Percentiles rank a stretch among this genome's conserved stretches.
Evolutionary conservation across 2,888 invertebrate genomes (phyloP).

Genomic region (Pherbina coryleti): DNA sequence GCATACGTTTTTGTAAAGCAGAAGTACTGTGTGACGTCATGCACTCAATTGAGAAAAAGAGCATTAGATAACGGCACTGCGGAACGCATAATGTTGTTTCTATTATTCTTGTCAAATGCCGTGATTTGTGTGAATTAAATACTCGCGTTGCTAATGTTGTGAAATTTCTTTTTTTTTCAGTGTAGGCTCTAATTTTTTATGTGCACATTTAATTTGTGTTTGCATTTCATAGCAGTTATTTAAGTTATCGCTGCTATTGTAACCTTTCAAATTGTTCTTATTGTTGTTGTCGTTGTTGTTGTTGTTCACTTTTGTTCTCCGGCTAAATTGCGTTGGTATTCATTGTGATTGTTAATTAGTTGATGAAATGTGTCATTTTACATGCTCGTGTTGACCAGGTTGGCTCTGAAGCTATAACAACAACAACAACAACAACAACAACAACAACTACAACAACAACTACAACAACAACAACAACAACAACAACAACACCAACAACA

Average conservation of each 20-base stretch:
- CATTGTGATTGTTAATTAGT: slow-evolving; percentile 15
- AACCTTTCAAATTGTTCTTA: neutral
- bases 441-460: neutral
- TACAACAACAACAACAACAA: neutral
- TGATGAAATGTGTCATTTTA: slow-evolving; percentile 23
- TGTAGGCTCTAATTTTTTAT: neutral
- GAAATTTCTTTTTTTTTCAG: neutral
- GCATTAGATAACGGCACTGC: no score
- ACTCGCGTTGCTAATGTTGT: no score
- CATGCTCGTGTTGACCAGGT: slow-evolving; percentile 10
- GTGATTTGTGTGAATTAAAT: no score
- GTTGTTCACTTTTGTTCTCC: neutral
- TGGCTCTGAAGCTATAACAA: neutral
- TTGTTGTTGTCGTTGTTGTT: neutral
- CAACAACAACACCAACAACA: neutral
- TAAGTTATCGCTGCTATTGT: neutral
- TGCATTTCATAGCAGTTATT: neutral
- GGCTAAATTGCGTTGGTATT: neutral
- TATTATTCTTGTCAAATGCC: no score
- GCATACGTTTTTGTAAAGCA: no score
- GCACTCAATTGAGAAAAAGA: no score
- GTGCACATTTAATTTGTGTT: neutral
- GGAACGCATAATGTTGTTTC: no score
- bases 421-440: neutral
- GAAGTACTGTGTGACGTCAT: no score